phyloP scores from a whole-genome alignment of 2,797 vertebrate genomes.

The Cirrhinus mrigala region DNA sequence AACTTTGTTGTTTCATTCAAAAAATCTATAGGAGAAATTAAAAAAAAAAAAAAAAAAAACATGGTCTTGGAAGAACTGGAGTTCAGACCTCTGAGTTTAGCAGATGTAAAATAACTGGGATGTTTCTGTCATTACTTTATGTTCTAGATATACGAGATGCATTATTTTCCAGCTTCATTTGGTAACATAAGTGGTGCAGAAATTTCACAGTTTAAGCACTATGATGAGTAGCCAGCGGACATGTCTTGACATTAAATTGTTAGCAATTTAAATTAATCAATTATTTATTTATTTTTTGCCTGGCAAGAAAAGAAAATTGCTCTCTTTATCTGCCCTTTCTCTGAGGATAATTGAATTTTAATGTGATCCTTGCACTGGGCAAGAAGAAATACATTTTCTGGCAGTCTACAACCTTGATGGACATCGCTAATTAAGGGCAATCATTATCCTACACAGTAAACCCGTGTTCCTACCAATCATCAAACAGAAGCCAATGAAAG shows the following conservation, averaged over 20 bases:
- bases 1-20: not conserved
- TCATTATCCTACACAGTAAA: slow-evolving; percentile 63
- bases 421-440: slow-evolving; percentile 70
- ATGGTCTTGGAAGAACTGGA: not conserved
- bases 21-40: not conserved
- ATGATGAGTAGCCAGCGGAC: slow-evolving; percentile 15
- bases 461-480: slow-evolving; percentile 32
- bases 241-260: not conserved
- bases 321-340: slow-evolving; percentile 63
- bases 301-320: slow-evolving; percentile 57
- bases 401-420: slow-evolving; percentile 62
- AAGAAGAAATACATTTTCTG: slow-evolving; percentile 63
- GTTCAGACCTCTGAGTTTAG: not conserved
- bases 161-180: not conserved
- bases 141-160: not conserved
- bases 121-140: not conserved
- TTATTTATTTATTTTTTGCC: not conserved
- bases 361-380: slow-evolving; percentile 61
- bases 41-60: not conserved
- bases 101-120: not conserved
- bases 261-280: not conserved
- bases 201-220: slow-evolving; percentile 29
- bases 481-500: slow-evolving; percentile 28
- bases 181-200: not conserved
- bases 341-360: slow-evolving; percentile 72